Percentiles rank a stretch among this genome's conserved stretches.
Evolutionary conservation across 2,888 invertebrate species (phyloP).

Genomic region (Autographa pulchrina): DNA sequence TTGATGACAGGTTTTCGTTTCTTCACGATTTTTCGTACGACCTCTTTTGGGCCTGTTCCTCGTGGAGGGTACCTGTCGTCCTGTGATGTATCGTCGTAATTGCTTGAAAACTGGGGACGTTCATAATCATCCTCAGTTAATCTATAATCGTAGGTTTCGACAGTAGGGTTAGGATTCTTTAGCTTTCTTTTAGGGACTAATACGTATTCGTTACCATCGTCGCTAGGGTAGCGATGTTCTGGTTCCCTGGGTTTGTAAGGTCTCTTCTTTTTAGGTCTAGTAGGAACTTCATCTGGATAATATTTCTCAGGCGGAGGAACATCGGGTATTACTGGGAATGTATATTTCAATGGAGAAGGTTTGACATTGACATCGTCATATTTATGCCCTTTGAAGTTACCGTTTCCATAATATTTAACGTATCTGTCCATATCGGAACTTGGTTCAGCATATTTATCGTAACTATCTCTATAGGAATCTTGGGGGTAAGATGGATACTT

Average conservation of each 20-base stretch:
- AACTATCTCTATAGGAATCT: slow-evolving; percentile 73
- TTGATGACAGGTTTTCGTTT: slow-evolving; percentile 82
- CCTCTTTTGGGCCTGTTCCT: slow-evolving; percentile 71
- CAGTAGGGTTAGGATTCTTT: slow-evolving; percentile 71
- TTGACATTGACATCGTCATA: slow-evolving; percentile 69
- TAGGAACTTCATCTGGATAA: slow-evolving; percentile 74
- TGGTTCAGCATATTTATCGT: slow-evolving; percentile 77
- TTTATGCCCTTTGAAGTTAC: slow-evolving; percentile 70
- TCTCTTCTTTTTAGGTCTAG: slow-evolving; percentile 79
- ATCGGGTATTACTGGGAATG: slow-evolving; percentile 74
- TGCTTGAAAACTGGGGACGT: slow-evolving; percentile 67
- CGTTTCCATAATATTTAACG: slow-evolving; percentile 69
- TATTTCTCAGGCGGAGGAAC: slow-evolving; percentile 70
- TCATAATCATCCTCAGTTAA: slow-evolving; percentile 80
- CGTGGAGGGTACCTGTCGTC: slow-evolving; percentile 73
- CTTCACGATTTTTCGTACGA: slow-evolving; percentile 80
- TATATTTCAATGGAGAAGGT: slow-evolving; percentile 68
- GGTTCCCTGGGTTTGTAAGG: slow-evolving; percentile 71
- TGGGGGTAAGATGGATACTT: slow-evolving; percentile 71
- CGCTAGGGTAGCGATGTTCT: slow-evolving; percentile 69
- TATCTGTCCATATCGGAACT: slow-evolving; percentile 77
- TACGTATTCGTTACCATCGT: slow-evolving; percentile 80
- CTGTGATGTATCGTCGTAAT: slow-evolving; percentile 70
- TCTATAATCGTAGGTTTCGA: slow-evolving; percentile 74
- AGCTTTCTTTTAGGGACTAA: slow-evolving; percentile 84